These are phyloP conservation scores for Metaphire vulgaris DNA, from an alignment of 1,140 invertebrate genomes.

Conservation along the genomic window DNA sequence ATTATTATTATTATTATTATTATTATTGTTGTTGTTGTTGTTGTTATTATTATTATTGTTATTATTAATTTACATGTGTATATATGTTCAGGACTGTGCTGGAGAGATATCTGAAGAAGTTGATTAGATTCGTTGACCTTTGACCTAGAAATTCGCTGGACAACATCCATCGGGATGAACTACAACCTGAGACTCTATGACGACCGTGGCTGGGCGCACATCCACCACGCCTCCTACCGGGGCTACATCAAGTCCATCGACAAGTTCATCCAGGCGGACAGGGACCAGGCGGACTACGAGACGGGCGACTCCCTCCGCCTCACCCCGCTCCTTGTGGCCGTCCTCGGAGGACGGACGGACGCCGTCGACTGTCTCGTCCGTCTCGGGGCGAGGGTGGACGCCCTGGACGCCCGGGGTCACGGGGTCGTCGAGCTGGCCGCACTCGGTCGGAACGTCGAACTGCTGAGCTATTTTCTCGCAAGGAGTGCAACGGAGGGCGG, in stretches of 20 bases:
- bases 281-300: slow-evolving; percentile 42
- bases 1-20: too few relatives aligned
- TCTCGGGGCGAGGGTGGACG: slow-evolving; percentile 36
- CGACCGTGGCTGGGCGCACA: slow-evolving; percentile 46
- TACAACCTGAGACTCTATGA: slow-evolving; percentile 41
- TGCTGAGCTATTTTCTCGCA: neutral
- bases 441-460: neutral
- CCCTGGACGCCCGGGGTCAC: neutral
- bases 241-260: slow-evolving; percentile 47
- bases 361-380: slow-evolving; percentile 39
- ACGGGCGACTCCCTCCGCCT: slow-evolving; percentile 43
- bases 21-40: too few relatives aligned
- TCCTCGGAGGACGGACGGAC: slow-evolving; percentile 41
- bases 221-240: slow-evolving; percentile 44
- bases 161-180: too few relatives aligned
- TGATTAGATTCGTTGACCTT: too few relatives aligned
- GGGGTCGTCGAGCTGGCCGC: neutral
- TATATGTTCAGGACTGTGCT: too few relatives aligned
- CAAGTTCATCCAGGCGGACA: slow-evolving; percentile 41
- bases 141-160: too few relatives aligned
- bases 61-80: too few relatives aligned
- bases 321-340: slow-evolving; percentile 47
- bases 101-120: too few relatives aligned
- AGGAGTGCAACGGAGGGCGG: neutral
- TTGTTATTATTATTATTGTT: too few relatives aligned